Evolutionary conservation across 2,888 invertebrate species (phyloP).

Genomic region (Busseola fusca): DNA sequence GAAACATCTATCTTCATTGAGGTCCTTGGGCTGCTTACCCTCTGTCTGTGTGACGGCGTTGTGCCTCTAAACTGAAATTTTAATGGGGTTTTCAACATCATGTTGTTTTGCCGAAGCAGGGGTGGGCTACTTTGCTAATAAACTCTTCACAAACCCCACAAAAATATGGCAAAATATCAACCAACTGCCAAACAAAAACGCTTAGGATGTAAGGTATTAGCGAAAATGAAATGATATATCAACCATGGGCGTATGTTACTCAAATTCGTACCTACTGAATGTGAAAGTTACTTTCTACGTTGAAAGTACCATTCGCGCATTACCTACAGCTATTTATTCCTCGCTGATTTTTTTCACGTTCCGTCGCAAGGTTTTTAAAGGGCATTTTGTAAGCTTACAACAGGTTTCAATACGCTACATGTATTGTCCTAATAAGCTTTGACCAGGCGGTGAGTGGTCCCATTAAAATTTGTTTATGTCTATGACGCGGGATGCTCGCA

Average conservation of each 20-base stretch:
- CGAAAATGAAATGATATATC: neutral
- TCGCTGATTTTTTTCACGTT: constrained; percentile 3
- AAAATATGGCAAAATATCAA: neutral
- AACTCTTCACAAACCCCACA: neutral
- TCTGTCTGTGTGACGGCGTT: neutral
- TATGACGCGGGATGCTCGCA: neutral
- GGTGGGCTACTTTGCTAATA: neutral
- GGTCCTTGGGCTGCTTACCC: neutral
- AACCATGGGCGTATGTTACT: neutral
- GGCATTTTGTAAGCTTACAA: neutral
- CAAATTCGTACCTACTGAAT: neutral
- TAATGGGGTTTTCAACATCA: neutral
- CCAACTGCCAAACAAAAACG: neutral
- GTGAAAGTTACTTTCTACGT: constrained; percentile 44
- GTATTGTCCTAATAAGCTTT: neutral
- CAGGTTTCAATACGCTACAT: neutral
- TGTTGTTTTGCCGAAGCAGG: neutral
- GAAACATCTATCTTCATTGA: neutral
- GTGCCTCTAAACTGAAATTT: neutral
- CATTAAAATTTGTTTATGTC: neutral
- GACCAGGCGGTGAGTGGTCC: neutral
- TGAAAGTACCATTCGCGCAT: constrained; percentile 6
- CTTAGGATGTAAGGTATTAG: neutral
- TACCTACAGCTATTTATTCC: neutral
- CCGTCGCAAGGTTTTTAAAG: neutral